These are phyloP conservation scores for Psittacara wagleri DNA, from an alignment of 2,113 vertebrate species.

Conservation along the genomic window DNA sequence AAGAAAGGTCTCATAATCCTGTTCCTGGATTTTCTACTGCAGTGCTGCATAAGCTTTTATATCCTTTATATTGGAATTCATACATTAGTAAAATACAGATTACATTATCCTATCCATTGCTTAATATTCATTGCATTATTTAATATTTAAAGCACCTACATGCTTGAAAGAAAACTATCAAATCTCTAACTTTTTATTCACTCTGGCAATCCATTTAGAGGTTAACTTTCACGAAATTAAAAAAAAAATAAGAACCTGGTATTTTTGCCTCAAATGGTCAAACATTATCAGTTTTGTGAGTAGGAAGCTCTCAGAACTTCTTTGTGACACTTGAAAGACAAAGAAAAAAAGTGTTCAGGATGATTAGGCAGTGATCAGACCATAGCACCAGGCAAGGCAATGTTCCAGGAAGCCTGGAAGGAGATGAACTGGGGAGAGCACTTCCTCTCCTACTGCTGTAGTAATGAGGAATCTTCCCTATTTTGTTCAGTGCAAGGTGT, in stretches of 20 bases:
- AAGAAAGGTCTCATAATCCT: neutral
- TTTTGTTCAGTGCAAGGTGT: neutral
- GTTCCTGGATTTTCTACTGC: neutral
- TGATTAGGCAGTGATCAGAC: neutral
- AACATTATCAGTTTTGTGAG: neutral
- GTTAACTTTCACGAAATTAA: neutral
- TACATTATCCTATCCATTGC: neutral
- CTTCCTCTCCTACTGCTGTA: neutral
- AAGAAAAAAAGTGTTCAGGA: neutral
- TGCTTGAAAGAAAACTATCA: neutral
- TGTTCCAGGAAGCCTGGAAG: neutral
- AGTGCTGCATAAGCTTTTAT: neutral
- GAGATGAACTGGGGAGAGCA: neutral
- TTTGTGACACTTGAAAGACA: neutral
- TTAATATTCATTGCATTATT: neutral
- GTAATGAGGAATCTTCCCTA: neutral
- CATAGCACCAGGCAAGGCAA: accelerated
- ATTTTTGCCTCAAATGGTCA: neutral
- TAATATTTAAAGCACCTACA: neutral
- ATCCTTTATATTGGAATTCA: neutral
- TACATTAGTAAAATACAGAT: neutral
- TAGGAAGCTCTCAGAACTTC: neutral
- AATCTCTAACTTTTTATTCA: neutral
- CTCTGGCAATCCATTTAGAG: neutral
- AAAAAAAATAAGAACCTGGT: neutral